phyloP scores from a whole-genome alignment of 2,797 vertebrate genomes.

The Prunella strophiata region DNA sequence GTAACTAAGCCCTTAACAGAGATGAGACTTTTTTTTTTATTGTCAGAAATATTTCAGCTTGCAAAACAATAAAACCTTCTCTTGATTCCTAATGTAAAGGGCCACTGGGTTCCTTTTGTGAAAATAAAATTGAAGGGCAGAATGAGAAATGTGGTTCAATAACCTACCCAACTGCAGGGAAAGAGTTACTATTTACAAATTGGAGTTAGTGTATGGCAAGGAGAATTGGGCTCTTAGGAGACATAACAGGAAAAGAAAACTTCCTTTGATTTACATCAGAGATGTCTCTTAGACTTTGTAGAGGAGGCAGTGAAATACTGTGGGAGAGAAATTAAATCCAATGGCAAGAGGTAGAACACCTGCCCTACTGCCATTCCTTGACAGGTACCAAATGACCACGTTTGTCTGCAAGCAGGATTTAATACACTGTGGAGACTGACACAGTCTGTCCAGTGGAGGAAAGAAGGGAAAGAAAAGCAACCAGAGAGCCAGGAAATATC shows the following conservation, averaged over 20 bases:
- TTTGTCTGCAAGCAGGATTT: neutral
- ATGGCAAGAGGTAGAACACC: neutral
- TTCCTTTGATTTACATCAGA: constrained; percentile 19
- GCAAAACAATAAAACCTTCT: neutral
- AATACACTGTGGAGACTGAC: neutral
- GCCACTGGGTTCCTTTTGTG: neutral
- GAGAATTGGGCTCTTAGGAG: constrained; percentile 3
- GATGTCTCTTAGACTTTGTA: neutral
- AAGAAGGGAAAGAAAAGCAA: neutral
- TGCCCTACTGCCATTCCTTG: neutral
- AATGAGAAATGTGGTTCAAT: neutral
- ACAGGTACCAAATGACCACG: neutral
- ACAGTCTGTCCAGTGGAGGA: neutral
- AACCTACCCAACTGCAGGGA: neutral
- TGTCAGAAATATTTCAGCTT: neutral
- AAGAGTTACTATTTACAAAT: neutral
- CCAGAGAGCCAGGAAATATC: neutral
- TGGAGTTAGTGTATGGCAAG: neutral
- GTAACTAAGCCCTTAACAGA: constrained; percentile 25
- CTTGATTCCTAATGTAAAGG: neutral
- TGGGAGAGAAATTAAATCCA: neutral
- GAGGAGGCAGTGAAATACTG: neutral
- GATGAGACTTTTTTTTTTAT: neutral
- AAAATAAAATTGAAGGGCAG: neutral
- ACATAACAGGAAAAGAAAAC: constrained; percentile 55